A percentile compares a stretch with the other conserved stretches of the same genome.
These are phyloP conservation scores for Gavialis gangeticus DNA, from an alignment of 2,113 vertebrate genomes.

Conservation along the genomic window DNA sequence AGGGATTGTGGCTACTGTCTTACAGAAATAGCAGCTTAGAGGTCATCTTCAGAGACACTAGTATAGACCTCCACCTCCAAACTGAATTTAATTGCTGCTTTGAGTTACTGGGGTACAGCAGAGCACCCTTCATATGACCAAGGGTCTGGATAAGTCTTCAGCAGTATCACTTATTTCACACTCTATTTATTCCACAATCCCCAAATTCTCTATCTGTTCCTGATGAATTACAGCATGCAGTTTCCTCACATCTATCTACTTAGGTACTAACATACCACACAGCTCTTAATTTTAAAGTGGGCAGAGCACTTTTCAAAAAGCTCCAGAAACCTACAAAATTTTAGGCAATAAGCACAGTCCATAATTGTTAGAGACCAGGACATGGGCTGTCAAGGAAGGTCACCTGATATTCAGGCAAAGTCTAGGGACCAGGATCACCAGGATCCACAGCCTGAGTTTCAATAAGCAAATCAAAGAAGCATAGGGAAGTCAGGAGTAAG, in stretches of 20 bases:
- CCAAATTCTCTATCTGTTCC: constrained; percentile 53
- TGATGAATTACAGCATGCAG: constrained; percentile 72
- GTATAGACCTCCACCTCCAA: neutral
- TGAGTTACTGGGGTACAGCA: neutral
- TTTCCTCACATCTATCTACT: constrained; percentile 61
- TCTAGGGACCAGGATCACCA: too few species aligned
- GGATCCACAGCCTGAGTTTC: too few species aligned
- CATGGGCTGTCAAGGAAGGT: too few species aligned
- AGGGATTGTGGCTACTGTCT: neutral
- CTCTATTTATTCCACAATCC: constrained; percentile 73
- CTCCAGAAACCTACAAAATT: neutral
- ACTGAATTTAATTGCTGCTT: neutral
- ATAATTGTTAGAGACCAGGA: neutral
- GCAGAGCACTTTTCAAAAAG: neutral
- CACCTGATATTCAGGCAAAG: too few species aligned
- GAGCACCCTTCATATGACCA: neutral
- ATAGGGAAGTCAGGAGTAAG: too few species aligned
- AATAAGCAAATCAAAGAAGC: too few species aligned
- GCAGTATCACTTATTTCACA: constrained; percentile 78
- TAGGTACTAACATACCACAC: neutral
- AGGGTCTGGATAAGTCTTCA: constrained; percentile 61
- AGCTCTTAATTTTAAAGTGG: constrained; percentile 36
- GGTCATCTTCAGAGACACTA: neutral
- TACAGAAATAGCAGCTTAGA: neutral
- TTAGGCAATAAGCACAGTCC: neutral